Evolutionary conservation across 2,113 vertebrate species (phyloP), one percentile per base, ranked within the genome.

Genomic region (Apistogramma diplotaenia): DNA sequence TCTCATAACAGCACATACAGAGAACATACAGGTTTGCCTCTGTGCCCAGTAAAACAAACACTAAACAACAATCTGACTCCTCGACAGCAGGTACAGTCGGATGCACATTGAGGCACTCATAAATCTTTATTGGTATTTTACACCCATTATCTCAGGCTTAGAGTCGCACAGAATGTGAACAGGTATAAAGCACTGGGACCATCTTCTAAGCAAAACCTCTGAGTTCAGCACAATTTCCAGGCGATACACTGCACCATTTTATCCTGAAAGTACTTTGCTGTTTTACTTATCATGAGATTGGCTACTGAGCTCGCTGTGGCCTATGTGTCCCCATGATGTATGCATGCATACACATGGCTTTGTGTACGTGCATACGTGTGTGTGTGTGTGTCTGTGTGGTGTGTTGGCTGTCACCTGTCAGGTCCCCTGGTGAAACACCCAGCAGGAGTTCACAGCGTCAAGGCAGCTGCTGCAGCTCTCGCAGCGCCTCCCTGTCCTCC

Each of bases 381-480:
- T 74, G 67, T 74, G 79, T 76, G 56, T 76, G 81, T 35, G 37
- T 83, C 76, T 86, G 71, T 65, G 61, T 40, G 83, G 57, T 74
- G 61, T 87, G 81, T 78, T 19, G 71, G 75, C 74, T 84, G 71
- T 87, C 79, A 31, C 83, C 43, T 57, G 46, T 60, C 94, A 99
- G 98, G 95, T 97, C 96, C 76, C 96, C 96, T 8, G 93, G 94
- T 0, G 97, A 96, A 61, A 97, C 97, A 57, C 96, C 97, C 0
- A 87, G 95, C 78, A 95, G 96, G 88, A 95, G 95, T 86, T 94
- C 95, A 9, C 97, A 97, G 88, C 94, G 93, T 35, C 96, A 94
- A 92, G 97, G 97, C 90, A 99, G 97, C 91, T 96, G 96, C 90
- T 95, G 94, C 62, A 99, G 96, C 87, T 98, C 98, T 55, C 96